Base-by-base conservation (phyloP, 1,140 invertebrate genomes). In the Ips nitidus region DNA sequence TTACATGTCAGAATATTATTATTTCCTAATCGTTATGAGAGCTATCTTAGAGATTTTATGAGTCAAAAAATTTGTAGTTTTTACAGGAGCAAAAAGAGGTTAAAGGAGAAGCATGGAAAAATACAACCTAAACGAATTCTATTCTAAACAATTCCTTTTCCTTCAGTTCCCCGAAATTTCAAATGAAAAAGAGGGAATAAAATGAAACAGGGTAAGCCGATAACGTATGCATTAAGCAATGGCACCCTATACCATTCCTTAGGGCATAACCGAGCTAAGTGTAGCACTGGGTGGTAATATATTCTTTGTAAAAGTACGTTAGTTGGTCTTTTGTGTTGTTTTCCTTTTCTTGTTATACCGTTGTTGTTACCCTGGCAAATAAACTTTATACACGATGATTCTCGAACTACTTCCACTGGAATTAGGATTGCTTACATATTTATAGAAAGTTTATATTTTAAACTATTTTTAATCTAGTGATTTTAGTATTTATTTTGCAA, bases 141-240 rank as follows among this genome's bases (percentile, higher is more conserved):
- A 38, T 52, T n/a, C 39, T 56, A 66, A 66, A 66, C 53, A 66
- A 66, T 55, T 66, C 42, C 52, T 66, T 66, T 63, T 66, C 43
- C 53, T 42, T 66, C 43, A 57, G 52, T 66, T 4, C 53, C 63
- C 63, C 36, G 39, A 45, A 66, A 53, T 38, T 66, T 42, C 43
- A 56, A 66, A 66, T 66, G 63, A 56, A 66, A 63, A 53, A 66
- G 53, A 56, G 50, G 37, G 40, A 66, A 66, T 66, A 66, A 66
- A 66, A 55, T 57, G 63, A 55, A 66, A 66, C 63, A 55, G 41
- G 53, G 63, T 66, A 66, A 66, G 63, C 63, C 63, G 63, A 66
- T 66, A 66, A 66, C 63, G 42, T 66, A 66, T 66, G 63, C 63
- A 66, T 66, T 66, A 66, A 66, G 63, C 52, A 66, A 37, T 56